Evolutionary conservation across 2,113 vertebrate genomes (phyloP).

Genomic region (Pangasianodon hypophthalmus): DNA sequence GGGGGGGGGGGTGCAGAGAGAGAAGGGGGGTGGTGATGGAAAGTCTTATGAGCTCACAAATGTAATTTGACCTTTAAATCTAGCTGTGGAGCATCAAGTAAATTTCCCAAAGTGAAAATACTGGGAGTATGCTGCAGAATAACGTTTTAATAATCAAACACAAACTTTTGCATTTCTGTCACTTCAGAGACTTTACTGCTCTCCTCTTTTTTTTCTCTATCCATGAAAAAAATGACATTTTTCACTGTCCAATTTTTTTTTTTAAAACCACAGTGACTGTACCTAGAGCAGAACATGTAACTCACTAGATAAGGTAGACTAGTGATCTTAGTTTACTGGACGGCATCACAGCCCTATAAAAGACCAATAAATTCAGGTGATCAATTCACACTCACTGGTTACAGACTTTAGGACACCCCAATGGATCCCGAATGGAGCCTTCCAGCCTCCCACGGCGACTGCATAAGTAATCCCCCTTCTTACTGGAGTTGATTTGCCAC

Average conservation of each 20-base stretch:
- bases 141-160: not conserved
- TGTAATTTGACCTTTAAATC: not conserved
- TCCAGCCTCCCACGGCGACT: slow-evolving; percentile 83
- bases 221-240: not conserved
- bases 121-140: not conserved
- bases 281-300: not conserved
- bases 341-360: not conserved
- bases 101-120: not conserved
- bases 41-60: not conserved
- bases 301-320: not conserved
- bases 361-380: not conserved
- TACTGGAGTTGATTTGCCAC: slow-evolving; percentile 87
- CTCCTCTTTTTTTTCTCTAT: not conserved
- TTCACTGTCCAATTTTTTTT: not conserved
- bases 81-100: not conserved
- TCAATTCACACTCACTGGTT: slow-evolving; percentile 78
- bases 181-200: not conserved
- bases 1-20: too few relatives aligned
- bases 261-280: not conserved
- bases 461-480: slow-evolving; percentile 87
- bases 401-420: slow-evolving; percentile 82
- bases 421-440: slow-evolving; percentile 78
- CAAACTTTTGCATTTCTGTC: not conserved
- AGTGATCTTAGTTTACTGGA: not conserved
- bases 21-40: not conserved